phyloP scores from a whole-genome alignment of 2,888 invertebrate species.

The Orthonevra nobilis region DNA sequence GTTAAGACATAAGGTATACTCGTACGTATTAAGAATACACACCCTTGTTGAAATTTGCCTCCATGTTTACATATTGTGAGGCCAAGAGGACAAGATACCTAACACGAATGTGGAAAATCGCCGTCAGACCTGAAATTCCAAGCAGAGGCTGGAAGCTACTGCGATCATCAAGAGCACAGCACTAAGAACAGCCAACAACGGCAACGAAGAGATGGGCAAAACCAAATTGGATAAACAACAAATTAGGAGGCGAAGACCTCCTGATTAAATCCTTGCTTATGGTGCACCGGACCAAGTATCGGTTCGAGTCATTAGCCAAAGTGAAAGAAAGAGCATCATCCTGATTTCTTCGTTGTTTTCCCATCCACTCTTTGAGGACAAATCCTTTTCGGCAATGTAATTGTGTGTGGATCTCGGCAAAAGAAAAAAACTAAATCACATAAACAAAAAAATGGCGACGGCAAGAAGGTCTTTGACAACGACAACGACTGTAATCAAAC shows the following conservation, averaged over 20 bases:
- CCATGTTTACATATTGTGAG: conserved; percentile 69
- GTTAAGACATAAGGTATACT: too few species aligned
- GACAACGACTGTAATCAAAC: conserved; percentile 58
- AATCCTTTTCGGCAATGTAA: conserved; percentile 62
- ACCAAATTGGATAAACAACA: conserved; percentile 70
- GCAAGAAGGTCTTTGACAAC: too few species aligned
- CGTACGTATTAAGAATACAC: conserved; percentile 67
- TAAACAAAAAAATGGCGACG: conserved; percentile 57
- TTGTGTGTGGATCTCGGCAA: conserved; percentile 48
- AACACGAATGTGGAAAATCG: conserved; percentile 69
- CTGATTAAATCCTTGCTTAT: conserved; percentile 65
- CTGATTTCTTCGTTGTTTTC: conserved; percentile 23
- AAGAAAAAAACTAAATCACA: conserved; percentile 14
- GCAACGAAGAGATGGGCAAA: conserved; percentile 29
- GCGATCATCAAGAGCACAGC: conserved; percentile 18
- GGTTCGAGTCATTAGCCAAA: conserved; percentile 50
- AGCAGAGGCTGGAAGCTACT: conserved; percentile 46
- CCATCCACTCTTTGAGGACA: conserved; percentile 49
- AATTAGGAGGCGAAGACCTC: conserved; percentile 69
- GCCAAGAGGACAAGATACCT: conserved; percentile 70
- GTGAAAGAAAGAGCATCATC: conserved; percentile 35
- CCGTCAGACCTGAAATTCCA: conserved; percentile 45
- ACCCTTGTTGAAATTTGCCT: conserved; percentile 63
- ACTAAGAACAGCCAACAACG: conserved; percentile 35
- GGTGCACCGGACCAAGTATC: neutral